A percentile compares a stretch with the other conserved stretches of the same genome.
Conservation (phyloP, 2,113 vertebrate species). For the Thinocorus orbignyianus region DNA sequence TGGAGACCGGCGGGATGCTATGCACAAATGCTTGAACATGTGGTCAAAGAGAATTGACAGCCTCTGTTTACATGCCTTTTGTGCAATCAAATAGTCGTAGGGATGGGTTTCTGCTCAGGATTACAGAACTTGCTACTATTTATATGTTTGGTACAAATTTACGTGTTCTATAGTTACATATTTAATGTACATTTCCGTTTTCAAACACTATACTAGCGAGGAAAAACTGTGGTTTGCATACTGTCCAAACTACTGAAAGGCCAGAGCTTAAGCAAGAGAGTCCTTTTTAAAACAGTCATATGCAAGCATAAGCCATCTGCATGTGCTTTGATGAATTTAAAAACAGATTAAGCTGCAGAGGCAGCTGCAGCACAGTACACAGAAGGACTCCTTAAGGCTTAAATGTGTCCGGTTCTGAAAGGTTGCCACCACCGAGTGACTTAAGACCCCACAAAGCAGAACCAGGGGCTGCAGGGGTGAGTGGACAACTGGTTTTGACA, state of each 20-base stretch:
- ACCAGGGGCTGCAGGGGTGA: background rate
- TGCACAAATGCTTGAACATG: accelerated
- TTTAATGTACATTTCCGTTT: background rate
- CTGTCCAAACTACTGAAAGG: background rate
- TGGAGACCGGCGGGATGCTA: background rate
- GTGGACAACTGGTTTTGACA: background rate
- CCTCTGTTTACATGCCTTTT: background rate
- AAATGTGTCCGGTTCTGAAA: background rate
- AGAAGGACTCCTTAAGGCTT: background rate
- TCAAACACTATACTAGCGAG: background rate
- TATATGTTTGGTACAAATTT: background rate
- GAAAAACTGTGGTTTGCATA: background rate
- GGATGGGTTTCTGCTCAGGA: background rate
- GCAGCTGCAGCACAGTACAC: background rate
- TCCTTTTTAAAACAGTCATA: background rate
- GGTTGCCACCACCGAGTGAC: too few species aligned
- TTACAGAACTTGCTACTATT: background rate
- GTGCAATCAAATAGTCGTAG: background rate
- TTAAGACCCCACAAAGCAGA: accelerated
- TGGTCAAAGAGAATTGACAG: background rate
- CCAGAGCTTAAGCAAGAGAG: background rate
- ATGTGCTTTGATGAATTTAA: background rate
- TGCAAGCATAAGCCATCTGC: background rate
- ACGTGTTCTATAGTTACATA: background rate
- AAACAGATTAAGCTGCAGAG: background rate